Percentiles rank a stretch among this genome's conserved stretches.
Conservation (phyloP, 2,113 vertebrate species). For the Tyto alba region DNA sequence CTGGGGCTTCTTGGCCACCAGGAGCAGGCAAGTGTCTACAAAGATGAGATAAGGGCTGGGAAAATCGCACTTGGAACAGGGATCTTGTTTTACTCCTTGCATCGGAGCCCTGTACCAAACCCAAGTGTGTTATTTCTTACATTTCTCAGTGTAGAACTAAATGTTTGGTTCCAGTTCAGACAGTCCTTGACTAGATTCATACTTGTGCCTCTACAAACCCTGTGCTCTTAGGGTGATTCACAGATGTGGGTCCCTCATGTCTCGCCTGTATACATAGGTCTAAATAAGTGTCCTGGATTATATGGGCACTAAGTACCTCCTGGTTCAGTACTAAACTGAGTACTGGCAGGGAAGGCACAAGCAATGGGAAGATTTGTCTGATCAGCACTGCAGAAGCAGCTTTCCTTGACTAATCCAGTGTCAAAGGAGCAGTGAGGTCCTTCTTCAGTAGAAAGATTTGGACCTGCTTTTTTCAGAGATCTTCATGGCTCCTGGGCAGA, state of each 20-base stretch:
- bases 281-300: neutral
- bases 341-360: neutral
- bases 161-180: rapidly evolving
- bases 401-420: neutral
- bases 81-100: neutral
- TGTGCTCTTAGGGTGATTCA: neutral
- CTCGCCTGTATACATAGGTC: neutral
- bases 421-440: neutral
- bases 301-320: neutral
- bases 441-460: neutral
- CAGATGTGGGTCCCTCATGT: neutral
- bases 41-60: neutral
- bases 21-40: neutral
- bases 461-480: neutral
- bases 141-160: neutral
- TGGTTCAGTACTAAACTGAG: neutral
- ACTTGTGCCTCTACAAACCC: neutral
- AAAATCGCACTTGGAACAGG: rapidly evolving
- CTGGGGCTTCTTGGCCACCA: neutral
- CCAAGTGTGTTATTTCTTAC: neutral
- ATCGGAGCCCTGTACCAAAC: neutral
- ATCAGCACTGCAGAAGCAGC: neutral
- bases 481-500: neutral
- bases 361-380: neutral
- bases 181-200: neutral